Evolutionary conservation across 2,797 vertebrate species (phyloP), one percentile per base, ranked within the genome.

Genomic region (Pangasius larnaudii): DNA sequence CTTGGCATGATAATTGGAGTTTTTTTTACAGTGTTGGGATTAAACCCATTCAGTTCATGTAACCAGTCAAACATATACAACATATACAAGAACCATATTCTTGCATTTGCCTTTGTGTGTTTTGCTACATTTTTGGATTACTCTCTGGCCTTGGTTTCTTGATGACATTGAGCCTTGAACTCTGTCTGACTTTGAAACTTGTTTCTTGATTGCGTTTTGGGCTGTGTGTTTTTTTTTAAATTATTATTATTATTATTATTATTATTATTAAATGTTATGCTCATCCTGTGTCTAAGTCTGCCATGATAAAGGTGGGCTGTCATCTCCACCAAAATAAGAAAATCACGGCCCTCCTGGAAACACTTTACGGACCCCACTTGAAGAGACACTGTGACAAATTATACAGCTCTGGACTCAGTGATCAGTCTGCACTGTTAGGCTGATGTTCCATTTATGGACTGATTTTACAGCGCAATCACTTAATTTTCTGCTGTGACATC

Each of bases 401-500:
- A 63, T 46, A 82, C 5, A 27, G 13, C 24, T 24, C 53, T 80
- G 78, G 33, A 39, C 30, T 18, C 22, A 42, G 78, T 39, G 33
- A 81, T 59, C 78, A 42, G 56, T 27, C 33, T 39, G 53, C 22
- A 81, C 56, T 27, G 19, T 58, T 58, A 80, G 78, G 51, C n/a
- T 78, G 14, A 78, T 77, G n/a, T 6, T 36, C 9, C 78, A 61
- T 61, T 78, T 78, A 19, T 59, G 19, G 78, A 39, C 83, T 58
- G n/a, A 36, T 18, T 72, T 56, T 59, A 58, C 33, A 74, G 22
- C 69, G n/a, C 36, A 85, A 75, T 59, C 24, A 46, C 24, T 75
- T 39, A 59, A 46, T 75, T 42, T 72, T 72, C 63, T 81, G 33
- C 49, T 82, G 16, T 74, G 61, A 75, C 42, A 81, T 80, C 36